Conservation (phyloP, 1,140 invertebrate genomes). For the Calephelis virginiensis region DNA sequence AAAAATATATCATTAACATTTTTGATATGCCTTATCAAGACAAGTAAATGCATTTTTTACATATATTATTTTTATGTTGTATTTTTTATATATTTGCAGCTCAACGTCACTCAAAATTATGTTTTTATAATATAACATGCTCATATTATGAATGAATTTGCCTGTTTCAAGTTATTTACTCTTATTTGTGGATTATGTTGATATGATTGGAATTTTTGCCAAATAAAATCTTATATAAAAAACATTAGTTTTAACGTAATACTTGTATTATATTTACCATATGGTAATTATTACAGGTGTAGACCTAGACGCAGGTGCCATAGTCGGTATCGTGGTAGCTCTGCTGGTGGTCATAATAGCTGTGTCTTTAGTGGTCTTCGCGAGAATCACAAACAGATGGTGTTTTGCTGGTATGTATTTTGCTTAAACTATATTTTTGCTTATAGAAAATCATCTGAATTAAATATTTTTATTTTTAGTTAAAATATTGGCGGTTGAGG, state of each 20-base stretch:
- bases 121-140: too few species aligned
- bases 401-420: conserved; percentile 88
- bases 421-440: conserved; percentile 20
- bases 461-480: background rate
- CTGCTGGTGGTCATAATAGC: conserved; percentile 83
- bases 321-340: conserved; percentile 86
- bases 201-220: background rate
- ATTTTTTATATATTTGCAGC: too few species aligned
- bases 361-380: conserved; percentile 85
- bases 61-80: too few species aligned
- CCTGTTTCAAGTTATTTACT: too few species aligned
- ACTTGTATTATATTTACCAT: background rate
- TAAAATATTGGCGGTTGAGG: too few species aligned
- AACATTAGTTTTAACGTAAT: background rate
- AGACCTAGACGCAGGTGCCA: conserved; percentile 85
- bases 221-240: too few species aligned
- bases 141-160: too few species aligned
- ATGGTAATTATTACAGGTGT: conserved; percentile 71
- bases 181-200: background rate
- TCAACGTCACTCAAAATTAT: too few species aligned
- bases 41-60: too few species aligned
- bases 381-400: conserved; percentile 88
- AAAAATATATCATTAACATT: too few species aligned
- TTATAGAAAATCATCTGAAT: background rate
- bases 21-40: too few species aligned